Base-by-base conservation (phyloP, 2,113 vertebrate species). In the Clinocottus analis region DNA sequence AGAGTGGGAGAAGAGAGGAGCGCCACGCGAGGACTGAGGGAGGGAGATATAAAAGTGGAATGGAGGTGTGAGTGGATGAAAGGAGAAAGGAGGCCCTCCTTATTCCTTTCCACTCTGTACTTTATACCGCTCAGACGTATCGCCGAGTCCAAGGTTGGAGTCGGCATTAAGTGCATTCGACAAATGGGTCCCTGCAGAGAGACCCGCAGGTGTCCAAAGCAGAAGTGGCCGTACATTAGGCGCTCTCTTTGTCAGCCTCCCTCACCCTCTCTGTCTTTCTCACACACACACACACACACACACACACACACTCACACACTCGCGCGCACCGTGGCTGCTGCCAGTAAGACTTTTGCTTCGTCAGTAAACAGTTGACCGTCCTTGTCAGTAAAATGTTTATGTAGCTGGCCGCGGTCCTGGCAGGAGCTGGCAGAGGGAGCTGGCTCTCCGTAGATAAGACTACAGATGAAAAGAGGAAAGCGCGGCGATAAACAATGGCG, bases 351-450 rank as follows among this genome's bases (percentile, higher is more conserved):
- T 95, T 95, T 85, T 94, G 93, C 94, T 93, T 94, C 27, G 93
- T 95, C 94, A 95, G 93, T 95, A 95, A 94, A 93, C 92, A 93
- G 91, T 90, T 85, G 94, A 94, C 94, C 93, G 94, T 95, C 94
- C 94, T 95, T 95, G 94, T 95, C 94, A 94, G 92, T 83, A 77
- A 87, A 93, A 92, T 94, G 94, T 95, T 95, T 94, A 94, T 94
- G 93, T 90, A 84, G 89, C 86, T 94, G 93, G 93, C 91, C 73
- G 35, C 80, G 75, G 87, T 88, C 88, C 85, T 90, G 86, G 77
- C 56, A n/a, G 80, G 88, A 67, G 89, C 77, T 89, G 91, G 90
- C 80, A 90, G 68, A 58, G 68, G 58, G 75, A 73, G 84, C 86
- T 85, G 90, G 86, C 83, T 72, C 83, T 72, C 64, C 19, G 27